Conservation (phyloP, 2,113 vertebrate genomes). For the Diadophis punctatus region DNA sequence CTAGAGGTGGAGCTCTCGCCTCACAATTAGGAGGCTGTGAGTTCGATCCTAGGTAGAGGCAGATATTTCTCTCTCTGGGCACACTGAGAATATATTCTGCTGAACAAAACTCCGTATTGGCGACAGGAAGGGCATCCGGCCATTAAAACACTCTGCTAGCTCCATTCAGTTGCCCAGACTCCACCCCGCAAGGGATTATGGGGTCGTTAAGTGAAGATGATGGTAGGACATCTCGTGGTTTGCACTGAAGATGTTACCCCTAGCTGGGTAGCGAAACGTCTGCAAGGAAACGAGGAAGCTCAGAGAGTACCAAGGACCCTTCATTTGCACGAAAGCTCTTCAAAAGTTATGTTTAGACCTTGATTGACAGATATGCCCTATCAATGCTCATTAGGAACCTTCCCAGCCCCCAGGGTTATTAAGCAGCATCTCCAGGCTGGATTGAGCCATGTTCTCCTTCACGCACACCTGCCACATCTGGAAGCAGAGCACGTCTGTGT, state of each 20-base stretch:
- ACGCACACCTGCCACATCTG: not conserved
- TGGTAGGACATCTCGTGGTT: not conserved
- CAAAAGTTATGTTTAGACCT: not conserved
- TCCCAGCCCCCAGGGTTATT: not conserved
- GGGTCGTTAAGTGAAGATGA: too few species aligned
- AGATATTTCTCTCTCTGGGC: too few species aligned
- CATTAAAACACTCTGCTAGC: too few species aligned
- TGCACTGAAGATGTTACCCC: not conserved
- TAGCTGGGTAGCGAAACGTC: not conserved
- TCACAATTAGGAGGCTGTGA: too few species aligned
- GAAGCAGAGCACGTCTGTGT: not conserved
- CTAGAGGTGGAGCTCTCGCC: too few species aligned
- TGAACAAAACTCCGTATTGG: too few species aligned
- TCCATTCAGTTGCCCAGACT: too few species aligned
- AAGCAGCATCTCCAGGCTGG: not conserved
- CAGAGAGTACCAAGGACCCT: not conserved
- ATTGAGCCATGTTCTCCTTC: not conserved
- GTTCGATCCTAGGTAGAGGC: too few species aligned
- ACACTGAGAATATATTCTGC: too few species aligned
- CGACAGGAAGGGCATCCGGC: too few species aligned
- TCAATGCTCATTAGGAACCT: not conserved
- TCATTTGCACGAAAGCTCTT: not conserved
- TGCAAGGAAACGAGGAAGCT: not conserved
- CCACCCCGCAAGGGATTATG: too few species aligned
- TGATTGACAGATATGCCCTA: not conserved